Evolutionary conservation across 2,888 invertebrate species (phyloP), one percentile per base, ranked within the genome.

Genomic region (Agonopterix heracliana): DNA sequence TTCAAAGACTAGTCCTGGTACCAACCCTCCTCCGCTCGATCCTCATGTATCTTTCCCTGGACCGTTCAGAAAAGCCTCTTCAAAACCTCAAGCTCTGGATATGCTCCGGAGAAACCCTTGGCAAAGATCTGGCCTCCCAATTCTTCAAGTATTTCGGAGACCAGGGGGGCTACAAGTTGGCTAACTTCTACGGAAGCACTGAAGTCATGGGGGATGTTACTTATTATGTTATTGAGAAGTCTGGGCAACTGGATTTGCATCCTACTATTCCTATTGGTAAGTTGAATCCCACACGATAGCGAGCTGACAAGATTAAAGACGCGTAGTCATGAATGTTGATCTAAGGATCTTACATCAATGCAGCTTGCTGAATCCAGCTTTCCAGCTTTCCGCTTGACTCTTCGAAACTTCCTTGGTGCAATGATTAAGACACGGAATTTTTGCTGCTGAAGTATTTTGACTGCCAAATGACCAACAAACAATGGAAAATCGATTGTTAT

Each of bases 201-300:
- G 97, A 97, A 75, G 93, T 96, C 0, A 96, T 96, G 94, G 97
- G 96, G 0, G 97, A 96, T 70, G 96, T 97, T 2, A 96, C 96
- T 0, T 96, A 91, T 65, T 92, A 93, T 60, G 88, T 93, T 0
- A 86, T 96, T 61, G 90, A 90, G 51, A 90, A 86, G 46, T 68
- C 81, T 10, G 88, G 87, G 3, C 92, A 94, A 56, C 64, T 95
- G 51, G 89, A 91, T 53, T 74, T 87, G 50, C 83, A 90, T 50
- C 90, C 92, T 8, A 94, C 94, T 60, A 91, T 97, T 46, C 96
- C 96, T 1, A 96, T 97, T 58, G 96, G 96, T 94, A 78, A 87
- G 85, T 38, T 1, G 26, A 26, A 26, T 26, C 26, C 7, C 7
- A 26, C 7, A 26, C 26, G 26, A 1, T 26, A 26, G 1, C 7